phyloP scores from a whole-genome alignment of 2,797 vertebrate genomes.

The Sebastes diaconus region DNA sequence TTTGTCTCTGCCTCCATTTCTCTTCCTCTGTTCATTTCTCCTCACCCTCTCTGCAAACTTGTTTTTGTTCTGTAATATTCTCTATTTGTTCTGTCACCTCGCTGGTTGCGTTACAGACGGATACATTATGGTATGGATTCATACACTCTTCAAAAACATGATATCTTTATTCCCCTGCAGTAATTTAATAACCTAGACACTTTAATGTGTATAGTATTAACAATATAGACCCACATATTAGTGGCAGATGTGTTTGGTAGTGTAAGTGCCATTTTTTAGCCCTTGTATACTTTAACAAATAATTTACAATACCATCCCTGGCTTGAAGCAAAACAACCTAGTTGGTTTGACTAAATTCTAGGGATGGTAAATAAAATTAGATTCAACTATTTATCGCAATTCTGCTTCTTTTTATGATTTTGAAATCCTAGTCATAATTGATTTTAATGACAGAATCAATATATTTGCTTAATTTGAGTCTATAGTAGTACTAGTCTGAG shows the following conservation, averaged over 20 bases:
- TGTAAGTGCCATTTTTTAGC: neutral
- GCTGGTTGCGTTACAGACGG: neutral
- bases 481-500: too few species aligned
- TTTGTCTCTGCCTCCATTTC: constrained; percentile 49
- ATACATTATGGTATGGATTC: constrained; percentile 9
- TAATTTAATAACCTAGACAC: constrained; percentile 11
- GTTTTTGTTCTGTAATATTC: constrained; percentile 39
- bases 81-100: constrained; percentile 27
- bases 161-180: neutral
- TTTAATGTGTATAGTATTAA: neutral
- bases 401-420: too few species aligned
- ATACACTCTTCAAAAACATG: neutral
- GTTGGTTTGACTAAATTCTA: too few species aligned
- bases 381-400: too few species aligned
- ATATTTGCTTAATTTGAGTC: too few species aligned
- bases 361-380: too few species aligned
- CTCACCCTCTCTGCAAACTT: neutral
- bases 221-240: neutral
- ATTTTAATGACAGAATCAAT: too few species aligned
- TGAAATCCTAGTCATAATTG: too few species aligned
- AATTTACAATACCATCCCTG: neutral
- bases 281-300: neutral
- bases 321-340: too few species aligned
- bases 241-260: neutral
- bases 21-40: constrained; percentile 44